These are phyloP conservation scores for Apeira syringaria DNA, from an alignment of 2,888 invertebrate genomes.

Conservation along the genomic window DNA sequence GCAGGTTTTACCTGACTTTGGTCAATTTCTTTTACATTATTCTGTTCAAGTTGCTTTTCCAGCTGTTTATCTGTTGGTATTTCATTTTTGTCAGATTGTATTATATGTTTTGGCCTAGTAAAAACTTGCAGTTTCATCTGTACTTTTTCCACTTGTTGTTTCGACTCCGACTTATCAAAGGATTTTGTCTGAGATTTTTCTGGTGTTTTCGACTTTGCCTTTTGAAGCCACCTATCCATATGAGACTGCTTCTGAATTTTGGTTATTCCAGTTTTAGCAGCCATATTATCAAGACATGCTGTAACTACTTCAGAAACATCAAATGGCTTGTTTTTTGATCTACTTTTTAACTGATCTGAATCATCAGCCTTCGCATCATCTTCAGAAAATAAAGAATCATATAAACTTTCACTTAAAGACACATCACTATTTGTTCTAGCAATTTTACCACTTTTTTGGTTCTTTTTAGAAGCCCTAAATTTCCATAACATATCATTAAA, in stretches of 20 bases:
- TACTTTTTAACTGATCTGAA: slow-evolving; percentile 48
- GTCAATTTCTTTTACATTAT: too few relatives aligned
- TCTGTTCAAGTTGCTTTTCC: too few relatives aligned
- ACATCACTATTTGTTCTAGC: slow-evolving; percentile 69
- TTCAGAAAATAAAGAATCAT: slow-evolving; percentile 73
- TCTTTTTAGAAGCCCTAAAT: slow-evolving; percentile 45
- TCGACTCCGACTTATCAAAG: background rate
- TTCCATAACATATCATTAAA: slow-evolving; percentile 67
- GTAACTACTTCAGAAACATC: slow-evolving; percentile 77
- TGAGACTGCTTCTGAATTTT: slow-evolving; percentile 77
- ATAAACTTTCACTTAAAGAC: slow-evolving; percentile 74
- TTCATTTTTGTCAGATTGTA: too few relatives aligned
- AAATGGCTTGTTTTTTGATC: slow-evolving; percentile 57
- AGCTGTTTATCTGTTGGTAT: too few relatives aligned
- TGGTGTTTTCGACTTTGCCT: slow-evolving; percentile 78
- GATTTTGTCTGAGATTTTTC: slow-evolving; percentile 49
- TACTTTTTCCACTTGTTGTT: background rate
- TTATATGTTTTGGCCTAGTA: background rate
- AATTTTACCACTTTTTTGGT: slow-evolving; percentile 55
- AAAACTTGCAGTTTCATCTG: background rate
- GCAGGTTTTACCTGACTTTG: background rate
- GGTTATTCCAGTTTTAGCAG: slow-evolving; percentile 75
- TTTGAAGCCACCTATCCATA: slow-evolving; percentile 79
- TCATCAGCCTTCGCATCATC: slow-evolving; percentile 61
- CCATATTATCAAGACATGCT: slow-evolving; percentile 77